A percentile compares a stretch with the other conserved stretches of the same genome.
Conservation (phyloP, 2,888 invertebrate genomes). For the Spilosoma lubricipeda region DNA sequence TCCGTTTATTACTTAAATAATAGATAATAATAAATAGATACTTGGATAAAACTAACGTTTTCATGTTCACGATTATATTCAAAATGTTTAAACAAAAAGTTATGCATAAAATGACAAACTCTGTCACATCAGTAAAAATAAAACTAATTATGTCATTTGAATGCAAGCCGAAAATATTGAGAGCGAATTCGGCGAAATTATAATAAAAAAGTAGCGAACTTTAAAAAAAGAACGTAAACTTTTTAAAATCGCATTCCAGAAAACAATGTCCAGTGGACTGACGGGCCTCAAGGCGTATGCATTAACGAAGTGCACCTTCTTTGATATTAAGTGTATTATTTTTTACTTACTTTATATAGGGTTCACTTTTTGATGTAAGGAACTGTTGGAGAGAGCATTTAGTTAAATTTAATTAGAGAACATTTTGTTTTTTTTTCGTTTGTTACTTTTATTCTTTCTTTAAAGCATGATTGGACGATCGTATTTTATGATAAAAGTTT, state of each 20-base stretch:
- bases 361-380: constrained; percentile 39
- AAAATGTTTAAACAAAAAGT: neutral
- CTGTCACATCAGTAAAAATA: constrained; percentile 25
- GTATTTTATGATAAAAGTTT: neutral
- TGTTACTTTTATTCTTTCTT: neutral
- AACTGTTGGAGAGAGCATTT: constrained; percentile 2
- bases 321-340: constrained; percentile 85
- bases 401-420: constrained; percentile 18
- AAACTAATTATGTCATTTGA: constrained; percentile 65
- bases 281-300: constrained; percentile 83
- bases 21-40: too few species aligned
- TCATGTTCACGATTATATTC: neutral
- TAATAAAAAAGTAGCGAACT: constrained; percentile 56
- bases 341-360: constrained; percentile 66
- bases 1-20: too few species aligned
- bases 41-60: neutral
- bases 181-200: constrained; percentile 67
- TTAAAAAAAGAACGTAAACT: constrained; percentile 64
- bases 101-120: neutral
- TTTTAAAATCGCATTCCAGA: constrained; percentile 83
- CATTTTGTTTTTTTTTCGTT: constrained; percentile 1
- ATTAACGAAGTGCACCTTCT: constrained; percentile 85
- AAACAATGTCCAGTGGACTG: constrained; percentile 81
- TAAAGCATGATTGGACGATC: neutral
- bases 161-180: constrained; percentile 59